Percentiles rank a stretch among this genome's conserved stretches.
These are phyloP conservation scores for Ophonus ardosiacus DNA, from an alignment of 2,888 invertebrate species.

Conservation along the genomic window DNA sequence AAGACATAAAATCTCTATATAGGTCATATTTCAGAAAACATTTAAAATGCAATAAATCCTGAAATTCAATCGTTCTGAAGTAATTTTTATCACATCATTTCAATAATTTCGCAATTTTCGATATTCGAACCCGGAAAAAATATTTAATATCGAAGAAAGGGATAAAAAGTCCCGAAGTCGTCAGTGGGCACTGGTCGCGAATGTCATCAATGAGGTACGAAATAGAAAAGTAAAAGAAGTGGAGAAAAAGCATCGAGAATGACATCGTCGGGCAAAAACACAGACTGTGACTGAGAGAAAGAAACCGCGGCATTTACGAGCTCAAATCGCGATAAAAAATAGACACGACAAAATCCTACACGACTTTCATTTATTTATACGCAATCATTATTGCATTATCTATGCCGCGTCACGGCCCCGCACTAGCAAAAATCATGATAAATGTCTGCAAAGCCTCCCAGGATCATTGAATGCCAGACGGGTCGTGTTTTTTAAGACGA, in stretches of 20 bases:
- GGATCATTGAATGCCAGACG: constrained; percentile 54
- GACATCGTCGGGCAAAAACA: constrained; percentile 54
- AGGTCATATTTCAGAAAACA: constrained; percentile 25
- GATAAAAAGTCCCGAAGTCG: constrained; percentile 23
- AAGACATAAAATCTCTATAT: neutral
- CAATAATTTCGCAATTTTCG: constrained; percentile 44
- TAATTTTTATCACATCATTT: constrained; percentile 46
- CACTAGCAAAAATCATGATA: constrained; percentile 57
- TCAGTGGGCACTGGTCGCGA: constrained; percentile 44
- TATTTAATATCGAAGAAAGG: constrained; percentile 46
- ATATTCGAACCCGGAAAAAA: constrained; percentile 42
- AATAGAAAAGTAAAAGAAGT: constrained; percentile 55
- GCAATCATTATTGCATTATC: constrained; percentile 63
- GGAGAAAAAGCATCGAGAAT: constrained; percentile 45
- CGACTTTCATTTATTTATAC: constrained; percentile 63
- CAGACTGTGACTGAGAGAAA: constrained; percentile 19
- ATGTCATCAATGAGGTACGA: constrained; percentile 61
- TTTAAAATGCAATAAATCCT: constrained; percentile 19
- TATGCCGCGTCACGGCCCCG: constrained; percentile 47
- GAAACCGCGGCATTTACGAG: constrained; percentile 53
- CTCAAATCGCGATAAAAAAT: constrained; percentile 61
- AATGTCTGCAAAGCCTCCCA: constrained; percentile 35
- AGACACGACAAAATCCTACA: constrained; percentile 60
- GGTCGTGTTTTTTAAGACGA: constrained; percentile 9
- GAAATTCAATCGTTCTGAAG: constrained; percentile 29